Conservation (phyloP, 1,140 invertebrate species). For the Bombus waltoni region DNA sequence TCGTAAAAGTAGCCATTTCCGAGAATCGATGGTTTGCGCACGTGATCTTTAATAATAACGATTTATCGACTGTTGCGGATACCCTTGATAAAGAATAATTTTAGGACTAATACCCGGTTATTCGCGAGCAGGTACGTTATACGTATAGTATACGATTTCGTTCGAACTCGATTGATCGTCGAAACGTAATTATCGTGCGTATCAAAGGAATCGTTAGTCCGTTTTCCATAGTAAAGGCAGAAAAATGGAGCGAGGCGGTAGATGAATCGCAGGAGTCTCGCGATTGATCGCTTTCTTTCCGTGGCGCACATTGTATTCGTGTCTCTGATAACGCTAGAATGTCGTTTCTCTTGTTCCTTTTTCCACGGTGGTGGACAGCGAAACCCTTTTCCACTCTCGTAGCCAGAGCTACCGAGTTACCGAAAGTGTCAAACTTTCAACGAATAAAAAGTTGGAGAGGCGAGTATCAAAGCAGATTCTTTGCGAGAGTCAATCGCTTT, state of each 20-base stretch:
- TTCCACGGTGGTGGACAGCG: conserved; percentile 17
- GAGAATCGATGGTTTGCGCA: conserved; percentile 19
- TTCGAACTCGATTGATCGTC: no score
- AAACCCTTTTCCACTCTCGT: conserved; percentile 43
- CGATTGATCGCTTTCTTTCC: conserved; percentile 5
- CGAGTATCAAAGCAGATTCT: conserved; percentile 32
- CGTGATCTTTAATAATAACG: neutral
- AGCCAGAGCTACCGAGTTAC: neutral
- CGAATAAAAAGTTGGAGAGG: conserved; percentile 35
- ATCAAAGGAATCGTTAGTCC: no score
- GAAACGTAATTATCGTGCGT: no score
- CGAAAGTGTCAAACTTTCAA: conserved; percentile 47
- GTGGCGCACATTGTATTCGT: conserved; percentile 25
- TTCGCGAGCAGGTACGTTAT: no score
- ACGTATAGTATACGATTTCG: neutral
- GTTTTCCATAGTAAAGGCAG: no score
- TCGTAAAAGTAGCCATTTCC: conserved; percentile 13
- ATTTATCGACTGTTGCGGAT: neutral
- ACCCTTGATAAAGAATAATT: no score
- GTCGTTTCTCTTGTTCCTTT: neutral
- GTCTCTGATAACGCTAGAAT: conserved; percentile 32
- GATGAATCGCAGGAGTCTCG: neutral
- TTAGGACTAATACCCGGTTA: neutral
- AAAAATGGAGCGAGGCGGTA: neutral
- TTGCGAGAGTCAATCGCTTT: conserved; percentile 32